Conservation (phyloP, 2,797 vertebrate species). For the Antennarius maculatus region DNA sequence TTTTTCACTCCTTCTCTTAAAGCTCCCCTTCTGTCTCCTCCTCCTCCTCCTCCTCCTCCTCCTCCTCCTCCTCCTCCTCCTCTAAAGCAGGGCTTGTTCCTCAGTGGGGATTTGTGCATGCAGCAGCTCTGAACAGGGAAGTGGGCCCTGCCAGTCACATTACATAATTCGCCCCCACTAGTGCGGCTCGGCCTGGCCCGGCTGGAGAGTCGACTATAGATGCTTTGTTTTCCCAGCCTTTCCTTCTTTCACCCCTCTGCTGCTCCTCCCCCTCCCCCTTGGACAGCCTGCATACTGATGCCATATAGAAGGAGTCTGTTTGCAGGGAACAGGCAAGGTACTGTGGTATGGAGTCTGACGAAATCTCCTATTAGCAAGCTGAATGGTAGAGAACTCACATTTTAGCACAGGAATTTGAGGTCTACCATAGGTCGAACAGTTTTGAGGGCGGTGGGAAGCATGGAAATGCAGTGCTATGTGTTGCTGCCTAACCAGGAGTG, state of each 20-base stretch:
- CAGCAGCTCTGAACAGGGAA: slow-evolving; percentile 74
- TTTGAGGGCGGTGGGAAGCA: slow-evolving; percentile 41
- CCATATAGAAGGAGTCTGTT: slow-evolving; percentile 83
- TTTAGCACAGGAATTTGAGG: slow-evolving; percentile 70
- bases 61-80: slow-evolving; percentile 47
- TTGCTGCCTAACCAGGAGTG: slow-evolving; percentile 34
- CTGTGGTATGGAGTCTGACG: slow-evolving; percentile 75
- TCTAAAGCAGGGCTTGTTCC: slow-evolving; percentile 71
- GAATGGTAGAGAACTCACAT: slow-evolving; percentile 71
- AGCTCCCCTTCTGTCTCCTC: slow-evolving; percentile 47
- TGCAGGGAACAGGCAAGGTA: slow-evolving; percentile 79
- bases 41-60: no score
- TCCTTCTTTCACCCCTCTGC: slow-evolving; percentile 72
- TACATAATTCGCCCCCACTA: slow-evolving; percentile 83
- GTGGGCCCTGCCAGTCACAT: slow-evolving; percentile 83
- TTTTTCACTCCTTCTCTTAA: slow-evolving; percentile 55
- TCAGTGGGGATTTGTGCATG: slow-evolving; percentile 80
- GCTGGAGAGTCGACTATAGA: slow-evolving; percentile 84
- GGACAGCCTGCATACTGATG: slow-evolving; percentile 80
- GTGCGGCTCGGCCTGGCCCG: slow-evolving; percentile 71
- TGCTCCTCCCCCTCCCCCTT: slow-evolving; percentile 66
- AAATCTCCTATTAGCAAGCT: slow-evolving; percentile 75
- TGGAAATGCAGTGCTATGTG: slow-evolving; percentile 17
- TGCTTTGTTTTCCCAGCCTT: slow-evolving; percentile 83
- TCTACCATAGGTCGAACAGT: slow-evolving; percentile 54